A percentile compares a stretch with the other conserved stretches of the same genome.
Conservation (phyloP, 2,797 vertebrate species). For the Hippocampus kuda region DNA sequence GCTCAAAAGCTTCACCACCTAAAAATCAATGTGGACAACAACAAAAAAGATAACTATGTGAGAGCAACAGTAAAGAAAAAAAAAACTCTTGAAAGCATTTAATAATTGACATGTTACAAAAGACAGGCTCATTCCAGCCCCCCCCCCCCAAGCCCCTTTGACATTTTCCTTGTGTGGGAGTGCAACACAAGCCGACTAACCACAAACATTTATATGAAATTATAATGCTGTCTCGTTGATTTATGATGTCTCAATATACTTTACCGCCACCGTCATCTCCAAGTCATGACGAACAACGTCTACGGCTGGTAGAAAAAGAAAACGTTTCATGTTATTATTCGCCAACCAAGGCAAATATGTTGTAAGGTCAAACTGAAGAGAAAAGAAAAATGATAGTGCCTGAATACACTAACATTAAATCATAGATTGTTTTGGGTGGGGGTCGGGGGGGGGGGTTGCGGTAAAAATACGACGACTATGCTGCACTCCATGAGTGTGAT, state of each 20-base stretch:
- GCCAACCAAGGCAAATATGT: neutral
- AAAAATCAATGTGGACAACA: constrained; percentile 1
- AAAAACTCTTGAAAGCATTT: neutral
- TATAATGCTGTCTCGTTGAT: neutral
- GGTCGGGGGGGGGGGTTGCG: neutral
- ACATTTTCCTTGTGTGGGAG: neutral
- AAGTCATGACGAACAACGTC: neutral
- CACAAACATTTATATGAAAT: constrained; percentile 7
- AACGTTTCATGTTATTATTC: neutral
- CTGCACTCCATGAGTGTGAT: neutral
- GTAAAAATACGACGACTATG: neutral
- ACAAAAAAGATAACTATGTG: neutral
- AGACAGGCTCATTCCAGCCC: neutral
- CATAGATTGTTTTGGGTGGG: neutral
- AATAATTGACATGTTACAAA: constrained; percentile 3
- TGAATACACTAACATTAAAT: neutral
- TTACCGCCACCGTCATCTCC: neutral
- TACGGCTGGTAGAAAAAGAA: neutral
- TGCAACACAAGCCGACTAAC: neutral
- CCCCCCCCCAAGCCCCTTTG: neutral
- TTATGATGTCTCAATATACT: constrained; percentile 1
- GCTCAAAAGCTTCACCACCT: constrained; percentile 93
- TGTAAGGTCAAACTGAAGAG: neutral
- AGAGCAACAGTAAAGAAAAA: neutral
- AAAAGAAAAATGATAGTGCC: neutral